These are phyloP conservation scores for Camponotus pennsylvanicus DNA, from an alignment of 1,140 invertebrate species.

Conservation along the genomic window DNA sequence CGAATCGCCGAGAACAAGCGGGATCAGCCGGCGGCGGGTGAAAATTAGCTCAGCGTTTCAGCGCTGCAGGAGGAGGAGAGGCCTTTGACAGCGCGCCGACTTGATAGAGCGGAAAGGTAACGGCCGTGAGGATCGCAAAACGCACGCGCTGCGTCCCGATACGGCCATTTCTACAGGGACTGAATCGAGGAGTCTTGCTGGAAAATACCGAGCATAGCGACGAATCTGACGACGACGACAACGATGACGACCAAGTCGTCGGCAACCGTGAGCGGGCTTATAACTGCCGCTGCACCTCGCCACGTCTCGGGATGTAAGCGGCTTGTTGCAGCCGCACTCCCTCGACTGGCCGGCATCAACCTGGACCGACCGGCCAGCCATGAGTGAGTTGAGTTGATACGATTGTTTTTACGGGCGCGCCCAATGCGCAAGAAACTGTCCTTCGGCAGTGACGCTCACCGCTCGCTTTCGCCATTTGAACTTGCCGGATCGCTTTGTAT, in stretches of 20 bases:
- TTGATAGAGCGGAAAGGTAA: conserved; percentile 54
- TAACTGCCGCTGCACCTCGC: conserved; percentile 40
- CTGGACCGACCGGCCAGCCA: conserved; percentile 79
- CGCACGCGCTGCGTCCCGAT: conserved; percentile 78
- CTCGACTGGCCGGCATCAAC: conserved; percentile 41
- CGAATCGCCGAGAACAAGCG: conserved; percentile 36
- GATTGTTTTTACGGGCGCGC: conserved; percentile 85
- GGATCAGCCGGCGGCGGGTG: conserved; percentile 40
- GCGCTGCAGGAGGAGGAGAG: background rate
- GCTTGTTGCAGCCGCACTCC: conserved; percentile 53
- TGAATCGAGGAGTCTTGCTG: conserved; percentile 82
- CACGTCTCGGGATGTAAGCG: conserved; percentile 64
- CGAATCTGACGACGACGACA: conserved; percentile 79
- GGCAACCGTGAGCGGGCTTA: conserved; percentile 62
- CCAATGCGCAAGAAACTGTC: conserved; percentile 84
- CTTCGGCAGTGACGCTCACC: conserved; percentile 84
- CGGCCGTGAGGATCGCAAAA: conserved; percentile 72
- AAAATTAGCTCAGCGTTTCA: conserved; percentile 33
- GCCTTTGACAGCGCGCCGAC: conserved; percentile 44
- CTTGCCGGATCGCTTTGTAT: conserved; percentile 6
- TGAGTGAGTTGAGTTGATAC: conserved; percentile 80
- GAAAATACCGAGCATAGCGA: conserved; percentile 85
- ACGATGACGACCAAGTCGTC: conserved; percentile 63
- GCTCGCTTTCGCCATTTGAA: conserved; percentile 69
- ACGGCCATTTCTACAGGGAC: conserved; percentile 82